Percentiles rank a stretch among this genome's conserved stretches.
phyloP scores from a whole-genome alignment of 2,797 vertebrate species.

The Sebastes goodei region DNA sequence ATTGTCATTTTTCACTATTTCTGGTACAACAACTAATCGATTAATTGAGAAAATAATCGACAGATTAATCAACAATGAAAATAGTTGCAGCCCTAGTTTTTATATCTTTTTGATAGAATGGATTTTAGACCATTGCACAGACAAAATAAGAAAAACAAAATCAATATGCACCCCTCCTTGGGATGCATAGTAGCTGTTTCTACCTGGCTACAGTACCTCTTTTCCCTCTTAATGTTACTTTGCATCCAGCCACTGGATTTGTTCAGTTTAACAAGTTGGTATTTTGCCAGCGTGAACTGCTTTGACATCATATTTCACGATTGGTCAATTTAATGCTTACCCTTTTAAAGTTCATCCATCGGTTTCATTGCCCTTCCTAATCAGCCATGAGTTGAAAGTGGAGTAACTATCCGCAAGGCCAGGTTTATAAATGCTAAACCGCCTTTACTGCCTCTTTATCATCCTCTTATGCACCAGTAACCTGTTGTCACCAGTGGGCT shows the following conservation, averaged over 20 bases:
- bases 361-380: slow-evolving; percentile 45
- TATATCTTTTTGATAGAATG: background rate
- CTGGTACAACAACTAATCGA: no score
- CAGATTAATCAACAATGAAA: no score
- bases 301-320: slow-evolving; percentile 49
- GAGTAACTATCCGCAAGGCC: slow-evolving; percentile 34
- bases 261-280: slow-evolving; percentile 12
- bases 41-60: no score
- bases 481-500: slow-evolving; percentile 73
- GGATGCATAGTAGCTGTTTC: background rate
- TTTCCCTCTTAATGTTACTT: background rate
- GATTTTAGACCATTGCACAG: background rate
- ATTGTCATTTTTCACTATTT: no score
- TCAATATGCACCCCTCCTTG: background rate
- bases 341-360: slow-evolving; percentile 47
- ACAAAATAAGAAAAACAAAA: background rate
- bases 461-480: slow-evolving; percentile 64
- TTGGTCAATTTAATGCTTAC: slow-evolving; percentile 32
- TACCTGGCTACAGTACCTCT: background rate
- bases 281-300: slow-evolving; percentile 20
- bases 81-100: no score
- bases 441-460: slow-evolving; percentile 65
- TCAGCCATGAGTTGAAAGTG: slow-evolving; percentile 39
- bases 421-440: slow-evolving; percentile 53
- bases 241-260: background rate